Conservation (phyloP, 2,113 vertebrate genomes). For the Cyanoramphus novaezelandiae region DNA sequence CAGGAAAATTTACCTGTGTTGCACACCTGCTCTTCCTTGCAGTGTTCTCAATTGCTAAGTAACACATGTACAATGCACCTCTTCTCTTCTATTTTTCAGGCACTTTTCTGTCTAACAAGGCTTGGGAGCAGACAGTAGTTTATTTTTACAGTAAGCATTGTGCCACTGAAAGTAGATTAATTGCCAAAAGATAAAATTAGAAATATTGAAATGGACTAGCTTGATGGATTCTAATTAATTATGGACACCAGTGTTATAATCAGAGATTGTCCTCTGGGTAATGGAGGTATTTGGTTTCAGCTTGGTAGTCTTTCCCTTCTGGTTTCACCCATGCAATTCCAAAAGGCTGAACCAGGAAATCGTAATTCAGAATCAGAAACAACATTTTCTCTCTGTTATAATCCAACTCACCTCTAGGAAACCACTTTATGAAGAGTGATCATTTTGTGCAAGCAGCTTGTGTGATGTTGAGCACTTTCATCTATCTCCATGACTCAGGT, state of each 20-base stretch:
- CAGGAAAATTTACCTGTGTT: background rate
- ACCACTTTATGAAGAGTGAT: background rate
- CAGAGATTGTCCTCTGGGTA: background rate
- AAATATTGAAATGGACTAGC: background rate
- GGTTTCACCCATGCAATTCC: background rate
- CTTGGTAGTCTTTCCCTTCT: background rate
- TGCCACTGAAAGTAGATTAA: conserved; percentile 30
- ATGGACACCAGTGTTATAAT: background rate
- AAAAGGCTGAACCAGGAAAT: background rate
- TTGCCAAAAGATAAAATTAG: conserved; percentile 57
- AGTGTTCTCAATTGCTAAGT: background rate
- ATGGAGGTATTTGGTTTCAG: conserved; percentile 13
- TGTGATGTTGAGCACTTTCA: background rate
- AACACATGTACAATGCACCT: background rate
- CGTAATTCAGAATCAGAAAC: background rate
- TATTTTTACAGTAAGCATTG: background rate
- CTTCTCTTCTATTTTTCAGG: background rate
- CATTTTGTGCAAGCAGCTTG: background rate
- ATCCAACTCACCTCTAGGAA: background rate
- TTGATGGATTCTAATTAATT: conserved; percentile 49
- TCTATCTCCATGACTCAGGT: background rate
- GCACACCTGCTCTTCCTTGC: background rate
- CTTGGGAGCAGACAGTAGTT: conserved; percentile 18
- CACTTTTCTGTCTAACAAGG: background rate
- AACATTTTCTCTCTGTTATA: background rate